Evolutionary conservation across 2,113 vertebrate species (phyloP).

Genomic region (Empidonax traillii): DNA sequence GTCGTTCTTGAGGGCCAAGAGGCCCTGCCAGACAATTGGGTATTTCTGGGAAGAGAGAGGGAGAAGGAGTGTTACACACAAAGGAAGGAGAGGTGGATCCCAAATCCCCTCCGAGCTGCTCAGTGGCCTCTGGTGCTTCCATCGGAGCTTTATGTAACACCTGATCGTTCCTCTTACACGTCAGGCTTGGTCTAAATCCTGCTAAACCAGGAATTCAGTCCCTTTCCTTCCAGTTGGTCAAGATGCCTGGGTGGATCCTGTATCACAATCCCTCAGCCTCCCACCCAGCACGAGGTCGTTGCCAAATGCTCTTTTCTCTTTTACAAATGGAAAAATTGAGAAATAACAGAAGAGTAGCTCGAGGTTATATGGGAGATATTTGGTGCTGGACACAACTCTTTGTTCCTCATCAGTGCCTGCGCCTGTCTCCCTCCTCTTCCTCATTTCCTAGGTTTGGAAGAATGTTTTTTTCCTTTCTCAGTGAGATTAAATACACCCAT

Average conservation of each 20-base stretch:
- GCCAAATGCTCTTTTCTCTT: background rate
- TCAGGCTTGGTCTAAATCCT: background rate
- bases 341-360: background rate
- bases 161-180: background rate
- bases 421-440: background rate
- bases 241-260: background rate
- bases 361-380: fast-evolving
- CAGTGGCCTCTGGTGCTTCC: fast-evolving
- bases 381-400: background rate
- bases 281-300: background rate
- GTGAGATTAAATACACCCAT: background rate
- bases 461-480: background rate
- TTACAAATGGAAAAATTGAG: background rate
- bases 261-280: background rate
- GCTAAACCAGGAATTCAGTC: background rate
- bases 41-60: slow-evolving; percentile 83
- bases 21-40: slow-evolving; percentile 97
- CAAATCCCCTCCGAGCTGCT: fast-evolving
- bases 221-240: background rate
- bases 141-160: fast-evolving
- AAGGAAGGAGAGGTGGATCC: background rate
- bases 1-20: slow-evolving; percentile 95
- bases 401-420: background rate
- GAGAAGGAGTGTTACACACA: fast-evolving
- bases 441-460: background rate